Conservation (phyloP, 2,797 vertebrate species). For the Simalia tracyae region DNA sequence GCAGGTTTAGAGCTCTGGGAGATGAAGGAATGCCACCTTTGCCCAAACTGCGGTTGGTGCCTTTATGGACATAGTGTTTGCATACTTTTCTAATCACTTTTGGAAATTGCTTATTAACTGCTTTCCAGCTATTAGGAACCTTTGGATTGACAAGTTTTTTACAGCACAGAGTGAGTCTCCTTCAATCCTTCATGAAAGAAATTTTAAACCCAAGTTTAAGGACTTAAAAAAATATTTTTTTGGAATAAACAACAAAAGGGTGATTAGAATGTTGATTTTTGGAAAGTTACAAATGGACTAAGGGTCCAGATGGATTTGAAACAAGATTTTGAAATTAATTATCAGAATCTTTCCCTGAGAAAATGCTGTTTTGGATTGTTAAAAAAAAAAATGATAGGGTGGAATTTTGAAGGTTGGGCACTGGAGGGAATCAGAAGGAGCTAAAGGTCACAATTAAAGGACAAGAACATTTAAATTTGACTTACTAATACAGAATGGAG, state of each 20-base stretch:
- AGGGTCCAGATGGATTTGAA: background rate
- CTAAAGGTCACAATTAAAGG: background rate
- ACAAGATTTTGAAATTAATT: background rate
- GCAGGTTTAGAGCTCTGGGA: background rate
- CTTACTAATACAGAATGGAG: background rate
- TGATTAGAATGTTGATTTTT: background rate
- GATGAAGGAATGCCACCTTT: background rate
- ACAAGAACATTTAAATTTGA: background rate
- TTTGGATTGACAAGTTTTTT: background rate
- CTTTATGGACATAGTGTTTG: background rate
- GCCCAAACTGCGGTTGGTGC: background rate
- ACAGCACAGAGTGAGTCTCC: background rate
- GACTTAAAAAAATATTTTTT: background rate
- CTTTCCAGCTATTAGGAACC: background rate
- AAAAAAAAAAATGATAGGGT: background rate
- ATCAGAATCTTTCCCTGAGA: background rate
- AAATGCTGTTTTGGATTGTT: background rate
- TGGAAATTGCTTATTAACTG: background rate
- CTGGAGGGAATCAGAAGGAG: background rate
- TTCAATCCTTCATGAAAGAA: background rate
- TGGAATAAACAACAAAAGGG: background rate
- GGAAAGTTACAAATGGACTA: background rate
- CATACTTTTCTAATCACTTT: background rate
- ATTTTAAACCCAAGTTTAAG: background rate
- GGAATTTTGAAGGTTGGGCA: background rate